phyloP scores from a whole-genome alignment of 2,113 vertebrate genomes.

The Dicaeum eximium region DNA sequence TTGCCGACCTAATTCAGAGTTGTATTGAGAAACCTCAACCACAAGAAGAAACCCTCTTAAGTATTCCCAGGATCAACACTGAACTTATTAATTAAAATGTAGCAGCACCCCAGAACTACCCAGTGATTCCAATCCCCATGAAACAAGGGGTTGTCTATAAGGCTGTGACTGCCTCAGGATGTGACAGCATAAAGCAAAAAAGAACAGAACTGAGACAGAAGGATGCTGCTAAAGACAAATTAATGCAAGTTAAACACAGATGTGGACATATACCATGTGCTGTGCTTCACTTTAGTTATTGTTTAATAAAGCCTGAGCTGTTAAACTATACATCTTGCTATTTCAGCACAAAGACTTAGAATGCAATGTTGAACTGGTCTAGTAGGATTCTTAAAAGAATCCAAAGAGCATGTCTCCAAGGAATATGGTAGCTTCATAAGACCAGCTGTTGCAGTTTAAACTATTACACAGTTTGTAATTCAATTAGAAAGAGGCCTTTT shows the following conservation, averaged over 20 bases:
- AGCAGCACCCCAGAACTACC: background rate
- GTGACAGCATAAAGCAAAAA: background rate
- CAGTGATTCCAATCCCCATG: background rate
- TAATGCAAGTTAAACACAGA: background rate
- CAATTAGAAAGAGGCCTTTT: slow-evolving; percentile 58
- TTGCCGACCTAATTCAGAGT: background rate
- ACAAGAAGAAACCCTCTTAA: background rate
- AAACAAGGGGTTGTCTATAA: background rate
- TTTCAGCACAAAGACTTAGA: background rate
- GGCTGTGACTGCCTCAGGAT: background rate
- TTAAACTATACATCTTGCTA: background rate
- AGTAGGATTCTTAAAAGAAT: slow-evolving; percentile 15
- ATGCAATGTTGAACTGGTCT: slow-evolving; percentile 3
- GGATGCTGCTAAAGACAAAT: background rate
- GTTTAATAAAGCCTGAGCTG: background rate
- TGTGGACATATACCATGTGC: background rate
- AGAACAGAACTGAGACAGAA: background rate
- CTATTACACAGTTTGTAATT: slow-evolving; percentile 71
- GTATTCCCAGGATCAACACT: background rate
- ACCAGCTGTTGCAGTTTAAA: slow-evolving; percentile 70
- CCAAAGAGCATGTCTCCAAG: slow-evolving; percentile 43
- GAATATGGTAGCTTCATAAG: slow-evolving; percentile 65
- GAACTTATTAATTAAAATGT: background rate
- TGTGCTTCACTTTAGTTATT: background rate
- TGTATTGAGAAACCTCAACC: background rate